phyloP scores from a whole-genome alignment of 2,797 vertebrate genomes.

The Sebastes jordani region DNA sequence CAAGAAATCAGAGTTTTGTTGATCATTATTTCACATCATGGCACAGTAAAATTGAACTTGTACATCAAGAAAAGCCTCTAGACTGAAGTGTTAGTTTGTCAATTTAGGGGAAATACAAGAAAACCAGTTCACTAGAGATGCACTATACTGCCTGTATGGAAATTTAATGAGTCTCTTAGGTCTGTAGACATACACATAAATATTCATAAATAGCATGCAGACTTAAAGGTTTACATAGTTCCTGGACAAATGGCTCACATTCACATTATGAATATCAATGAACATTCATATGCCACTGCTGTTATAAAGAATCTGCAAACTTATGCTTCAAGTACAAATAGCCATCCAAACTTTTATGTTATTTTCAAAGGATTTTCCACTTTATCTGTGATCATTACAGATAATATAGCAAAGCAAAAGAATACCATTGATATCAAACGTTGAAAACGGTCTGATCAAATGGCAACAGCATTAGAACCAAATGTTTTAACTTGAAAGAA shows the following conservation, averaged over 20 bases:
- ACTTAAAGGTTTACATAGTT: constrained; percentile 13
- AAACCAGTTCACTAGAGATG: not conserved
- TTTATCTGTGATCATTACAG: not conserved
- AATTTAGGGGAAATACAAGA: not conserved
- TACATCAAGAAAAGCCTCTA: not conserved
- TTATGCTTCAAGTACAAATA: not conserved
- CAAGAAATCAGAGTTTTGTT: not conserved
- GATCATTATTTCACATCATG: not conserved
- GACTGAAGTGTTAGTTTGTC: not conserved
- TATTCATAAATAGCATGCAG: constrained; percentile 28
- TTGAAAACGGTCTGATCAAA: not conserved
- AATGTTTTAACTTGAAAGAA: not conserved
- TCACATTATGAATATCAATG: constrained; percentile 32
- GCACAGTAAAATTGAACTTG: not conserved
- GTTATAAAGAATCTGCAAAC: not conserved
- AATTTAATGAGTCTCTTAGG: constrained; percentile 32
- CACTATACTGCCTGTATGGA: constrained; percentile 4
- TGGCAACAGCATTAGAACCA: not conserved
- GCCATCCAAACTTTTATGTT: not conserved
- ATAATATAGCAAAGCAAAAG: not conserved
- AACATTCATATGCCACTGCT: constrained; percentile 1
- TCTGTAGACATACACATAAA: constrained; percentile 21
- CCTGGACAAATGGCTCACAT: constrained; percentile 20
- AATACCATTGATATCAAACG: not conserved
- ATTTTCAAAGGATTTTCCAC: constrained; percentile 5